Base-by-base conservation (phyloP, 2,797 vertebrate genomes). In the Sorex maritimensis region DNA sequence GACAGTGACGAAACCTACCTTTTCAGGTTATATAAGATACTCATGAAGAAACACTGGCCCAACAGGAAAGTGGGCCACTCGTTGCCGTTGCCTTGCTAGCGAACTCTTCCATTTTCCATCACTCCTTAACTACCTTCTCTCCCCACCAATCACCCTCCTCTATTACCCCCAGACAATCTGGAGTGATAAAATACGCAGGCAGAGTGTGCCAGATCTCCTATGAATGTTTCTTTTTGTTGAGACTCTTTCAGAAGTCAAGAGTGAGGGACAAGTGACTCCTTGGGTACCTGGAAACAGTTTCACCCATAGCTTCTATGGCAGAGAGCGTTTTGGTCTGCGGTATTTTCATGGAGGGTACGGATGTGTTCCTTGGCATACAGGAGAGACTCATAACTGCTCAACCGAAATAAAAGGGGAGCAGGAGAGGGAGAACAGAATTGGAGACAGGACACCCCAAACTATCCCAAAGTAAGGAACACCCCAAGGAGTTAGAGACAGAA, bases 401-500 rank as follows among this genome's bases (percentile, higher is more conserved):
- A 87, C 92, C n/a, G 44, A 17, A 77, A 73, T 90, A 75, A 58
- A 24, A 41, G 81, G 28, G 55, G 41, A 74, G 8, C 26, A 85
- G 46, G 41, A 87, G 12, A 12, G 8, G 65, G 9, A 28, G n/a
- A 63, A 15, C 15, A 6, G 38, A 41, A 21, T 21, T 1, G 38
- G 34, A 44, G 26, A 3, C 21, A 55, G 19, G 34, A 87, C 71
- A 6, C 15, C 78, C 79, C 72, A 85, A 49, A 17, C 2, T 34
- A 75, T 49, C 58, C 65, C 71, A 21, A 65, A 49, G 67, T 81
- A 67, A 87, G 87, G 68, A 17, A 2, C 2, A 15, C 13, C 41
- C 90, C 81, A 69, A 46, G 23, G 24, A 90, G n/a, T 26, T 74
- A 75, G 52, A 87, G 46, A 90, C 86, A 94, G 58, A 92, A 94